These are phyloP conservation scores for Apantesis nais DNA, from an alignment of 2,888 invertebrate species.

Conservation along the genomic window DNA sequence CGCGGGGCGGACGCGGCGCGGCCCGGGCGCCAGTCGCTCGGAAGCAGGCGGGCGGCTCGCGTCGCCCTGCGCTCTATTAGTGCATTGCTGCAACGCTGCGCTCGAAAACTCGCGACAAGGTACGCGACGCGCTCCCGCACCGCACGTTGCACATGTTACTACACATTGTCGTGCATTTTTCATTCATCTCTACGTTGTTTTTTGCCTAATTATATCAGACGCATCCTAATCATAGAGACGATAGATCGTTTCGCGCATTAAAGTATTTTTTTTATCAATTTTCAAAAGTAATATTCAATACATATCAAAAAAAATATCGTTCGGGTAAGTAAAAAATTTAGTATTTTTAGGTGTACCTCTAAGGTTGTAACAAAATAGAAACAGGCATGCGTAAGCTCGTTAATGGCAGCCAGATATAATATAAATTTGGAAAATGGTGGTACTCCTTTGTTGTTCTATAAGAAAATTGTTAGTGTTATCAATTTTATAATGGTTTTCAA, in stretches of 20 bases:
- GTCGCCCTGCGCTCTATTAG: slow-evolving; percentile 68
- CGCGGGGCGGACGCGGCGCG: slow-evolving; percentile 69
- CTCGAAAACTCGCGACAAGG: slow-evolving; percentile 68
- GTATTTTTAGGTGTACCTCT: slow-evolving; percentile 28
- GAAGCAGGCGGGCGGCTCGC: slow-evolving; percentile 77
- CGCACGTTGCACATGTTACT: slow-evolving; percentile 58
- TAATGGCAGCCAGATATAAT: slow-evolving; percentile 49
- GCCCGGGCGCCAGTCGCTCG: slow-evolving; percentile 83
- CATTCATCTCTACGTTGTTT: slow-evolving; percentile 66
- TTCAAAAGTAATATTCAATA: slow-evolving; percentile 30
- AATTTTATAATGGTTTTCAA: slow-evolving; percentile 49
- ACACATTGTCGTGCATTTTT: slow-evolving; percentile 64
- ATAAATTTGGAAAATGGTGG: slow-evolving; percentile 27
- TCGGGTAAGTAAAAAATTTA: slow-evolving; percentile 43
- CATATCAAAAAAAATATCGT: slow-evolving; percentile 24
- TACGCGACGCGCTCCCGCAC: slow-evolving; percentile 61
- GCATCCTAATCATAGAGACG: slow-evolving; percentile 35
- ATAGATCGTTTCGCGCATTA: slow-evolving; percentile 34
- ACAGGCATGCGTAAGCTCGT: slow-evolving; percentile 52
- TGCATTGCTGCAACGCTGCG: slow-evolving; percentile 71
- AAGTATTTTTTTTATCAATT: slow-evolving; percentile 34
- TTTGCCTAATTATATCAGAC: slow-evolving; percentile 45
- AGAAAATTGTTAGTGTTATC: slow-evolving; percentile 24
- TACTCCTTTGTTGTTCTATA: slow-evolving; percentile 21
- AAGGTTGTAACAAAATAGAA: slow-evolving; percentile 39